Evolutionary conservation across 2,888 invertebrate species (phyloP), one percentile per base, ranked within the genome.

Genomic region (Macrosoma leucophasiata): DNA sequence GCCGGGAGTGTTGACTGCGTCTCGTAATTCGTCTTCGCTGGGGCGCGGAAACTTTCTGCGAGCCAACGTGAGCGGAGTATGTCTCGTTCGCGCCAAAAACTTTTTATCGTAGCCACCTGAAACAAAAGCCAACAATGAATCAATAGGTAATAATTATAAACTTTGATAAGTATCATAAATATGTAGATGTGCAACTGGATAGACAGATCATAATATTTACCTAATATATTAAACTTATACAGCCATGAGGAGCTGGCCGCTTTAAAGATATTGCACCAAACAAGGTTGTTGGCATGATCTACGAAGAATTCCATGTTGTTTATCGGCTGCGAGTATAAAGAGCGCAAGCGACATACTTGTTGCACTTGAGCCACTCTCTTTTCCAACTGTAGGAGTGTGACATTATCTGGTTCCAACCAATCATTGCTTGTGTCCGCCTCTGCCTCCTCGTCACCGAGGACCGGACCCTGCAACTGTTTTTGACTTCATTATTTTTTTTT

Each of bases 211-310:
- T 21, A 9, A 15, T 39, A 72, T 62, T 48, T 61, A 76, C 91
- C 91, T 39, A 92, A 82, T 55, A 91, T 85, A 69, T 92, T 91
- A 58, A 92, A 91, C 69, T 91, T 91, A 66, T 91, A 91, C 76
- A 92, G 86, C 92, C 92, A 92, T 5, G 89, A 91, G n/a, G 91
- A 91, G 51, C 92, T 92, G 13, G 90, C 90, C 18, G 90, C 90
- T 77, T 91, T 91, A 59, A 91, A 91, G 46, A 91, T 87, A 60
- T 91, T 91, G 59, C 91, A 91, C 91, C 91, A 91, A 25, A 91
- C 89, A 24, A 91, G 72, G 53, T 87, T 89, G 50, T 91, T 89
- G 33, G 55, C 60, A 79, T 89, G 59, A 77, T 88, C 91, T 39
- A 91, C 88, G 58, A 91, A 90, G 65, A 91, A 91, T 64, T 91